Conservation (phyloP, 2,797 vertebrate species). For the Glyptemys insculpta region DNA sequence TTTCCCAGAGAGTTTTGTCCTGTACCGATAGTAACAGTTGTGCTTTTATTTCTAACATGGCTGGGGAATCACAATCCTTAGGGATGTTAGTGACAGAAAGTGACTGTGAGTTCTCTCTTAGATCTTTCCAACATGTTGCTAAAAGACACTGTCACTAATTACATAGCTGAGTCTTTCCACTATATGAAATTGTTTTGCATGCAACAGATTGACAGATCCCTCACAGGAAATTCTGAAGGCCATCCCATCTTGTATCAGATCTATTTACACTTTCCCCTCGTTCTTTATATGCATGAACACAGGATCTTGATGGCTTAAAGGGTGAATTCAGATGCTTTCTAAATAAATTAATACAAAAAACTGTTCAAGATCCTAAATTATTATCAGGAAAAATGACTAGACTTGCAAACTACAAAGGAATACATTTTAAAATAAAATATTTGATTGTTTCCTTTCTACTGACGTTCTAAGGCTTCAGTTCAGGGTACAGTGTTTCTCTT, state of each 20-base stretch:
- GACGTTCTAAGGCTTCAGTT: background rate
- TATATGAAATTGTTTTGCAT: background rate
- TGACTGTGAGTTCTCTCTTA: background rate
- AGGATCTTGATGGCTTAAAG: conserved; percentile 52
- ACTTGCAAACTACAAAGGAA: background rate
- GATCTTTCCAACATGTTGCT: background rate
- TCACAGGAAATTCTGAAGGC: conserved; percentile 46
- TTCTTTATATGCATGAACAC: conserved; percentile 44
- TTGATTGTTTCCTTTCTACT: background rate
- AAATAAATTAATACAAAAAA: background rate
- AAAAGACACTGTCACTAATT: background rate
- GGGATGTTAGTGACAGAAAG: background rate
- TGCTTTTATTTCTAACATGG: background rate
- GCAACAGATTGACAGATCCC: conserved; percentile 41
- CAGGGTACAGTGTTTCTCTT: background rate
- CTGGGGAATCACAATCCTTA: background rate
- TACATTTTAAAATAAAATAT: background rate
- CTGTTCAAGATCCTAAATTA: background rate
- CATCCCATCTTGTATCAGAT: background rate
- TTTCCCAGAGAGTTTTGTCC: conserved; percentile 26
- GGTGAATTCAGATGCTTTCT: conserved; percentile 55
- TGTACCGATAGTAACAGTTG: background rate
- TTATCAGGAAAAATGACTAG: background rate
- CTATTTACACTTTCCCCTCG: background rate
- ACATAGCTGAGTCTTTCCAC: conserved; percentile 28